A percentile compares a stretch with the other conserved stretches of the same genome.
phyloP scores from a whole-genome alignment of 2,888 invertebrate genomes.

The Furcula furcula region DNA sequence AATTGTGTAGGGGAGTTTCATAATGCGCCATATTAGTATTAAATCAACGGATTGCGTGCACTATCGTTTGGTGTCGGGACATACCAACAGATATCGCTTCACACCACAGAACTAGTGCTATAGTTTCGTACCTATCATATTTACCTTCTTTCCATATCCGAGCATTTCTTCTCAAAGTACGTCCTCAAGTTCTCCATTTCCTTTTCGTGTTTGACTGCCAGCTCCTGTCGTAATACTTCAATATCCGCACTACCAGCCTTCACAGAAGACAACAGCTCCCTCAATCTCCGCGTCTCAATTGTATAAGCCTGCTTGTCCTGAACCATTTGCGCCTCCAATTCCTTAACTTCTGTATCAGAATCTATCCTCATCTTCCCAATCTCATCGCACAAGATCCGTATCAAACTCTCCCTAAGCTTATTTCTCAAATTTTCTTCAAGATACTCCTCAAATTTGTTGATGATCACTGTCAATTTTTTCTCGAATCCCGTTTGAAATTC shows the following conservation, averaged over 20 bases:
- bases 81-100: too few species aligned
- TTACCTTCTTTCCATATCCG: conserved; percentile 90
- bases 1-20: too few species aligned
- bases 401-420: conserved; percentile 78
- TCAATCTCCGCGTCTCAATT: conserved; percentile 75
- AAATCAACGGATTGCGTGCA: too few species aligned
- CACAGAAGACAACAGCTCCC: conserved; percentile 79
- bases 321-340: conserved; percentile 70
- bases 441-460: conserved; percentile 57
- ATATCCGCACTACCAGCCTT: conserved; percentile 82
- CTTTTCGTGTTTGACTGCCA: conserved; percentile 85
- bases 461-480: conserved; percentile 49
- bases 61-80: too few species aligned
- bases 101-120: too few species aligned
- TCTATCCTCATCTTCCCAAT: conserved; percentile 71
- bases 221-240: conserved; percentile 79
- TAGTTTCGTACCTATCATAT: too few species aligned
- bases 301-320: conserved; percentile 81
- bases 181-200: conserved; percentile 90
- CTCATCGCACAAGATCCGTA: conserved; percentile 79
- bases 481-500: conserved; percentile 68
- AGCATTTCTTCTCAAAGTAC: conserved; percentile 91
- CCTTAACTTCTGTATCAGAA: conserved; percentile 61
- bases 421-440: conserved; percentile 69
- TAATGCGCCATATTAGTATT: too few species aligned